A percentile compares a stretch with the other conserved stretches of the same genome.
Conservation (phyloP, 64 coral and sea anemone species). For the Pachyseris speciosa region DNA sequence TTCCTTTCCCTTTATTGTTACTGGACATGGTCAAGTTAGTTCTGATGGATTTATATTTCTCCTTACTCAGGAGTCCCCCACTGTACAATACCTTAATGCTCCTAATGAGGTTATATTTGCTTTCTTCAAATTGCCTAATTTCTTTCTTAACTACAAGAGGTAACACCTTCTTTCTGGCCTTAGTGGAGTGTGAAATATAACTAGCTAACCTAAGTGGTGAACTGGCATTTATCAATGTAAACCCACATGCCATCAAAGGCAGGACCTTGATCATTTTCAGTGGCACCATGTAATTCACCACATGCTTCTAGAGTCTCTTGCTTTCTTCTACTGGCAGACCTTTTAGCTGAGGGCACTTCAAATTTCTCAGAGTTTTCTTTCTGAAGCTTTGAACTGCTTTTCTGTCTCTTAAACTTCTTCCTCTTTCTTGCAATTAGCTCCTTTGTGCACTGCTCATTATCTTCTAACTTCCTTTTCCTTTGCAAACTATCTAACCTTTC, state of each 20-base stretch:
- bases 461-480: conserved; percentile 56
- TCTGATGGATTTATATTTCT: conserved; percentile 38
- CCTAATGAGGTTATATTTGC: neutral
- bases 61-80: neutral
- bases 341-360: conserved; percentile 55
- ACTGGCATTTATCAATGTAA: conserved; percentile 47
- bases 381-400: conserved; percentile 2
- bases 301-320: conserved; percentile 63
- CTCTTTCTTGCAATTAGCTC: conserved; percentile 50
- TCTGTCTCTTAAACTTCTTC: conserved; percentile 46
- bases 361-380: conserved; percentile 58
- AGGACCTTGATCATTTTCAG: conserved; percentile 14
- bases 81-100: conserved; percentile 29
- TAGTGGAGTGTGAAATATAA: neutral
- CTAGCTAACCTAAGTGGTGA: conserved; percentile 39
- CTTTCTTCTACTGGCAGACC: conserved; percentile 40
- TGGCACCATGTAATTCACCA: conserved; percentile 57
- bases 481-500: conserved; percentile 63
- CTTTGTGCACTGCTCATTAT: conserved; percentile 17
- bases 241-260: conserved; percentile 71
- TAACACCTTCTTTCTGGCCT: conserved; percentile 30
- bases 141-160: neutral
- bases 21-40: conserved; percentile 44
- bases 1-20: conserved; percentile 1
- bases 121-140: no score